Evolutionary conservation across 2,113 vertebrate species (phyloP), one percentile per base, ranked within the genome.

Genomic region (Phrynocephalus versicolor): DNA sequence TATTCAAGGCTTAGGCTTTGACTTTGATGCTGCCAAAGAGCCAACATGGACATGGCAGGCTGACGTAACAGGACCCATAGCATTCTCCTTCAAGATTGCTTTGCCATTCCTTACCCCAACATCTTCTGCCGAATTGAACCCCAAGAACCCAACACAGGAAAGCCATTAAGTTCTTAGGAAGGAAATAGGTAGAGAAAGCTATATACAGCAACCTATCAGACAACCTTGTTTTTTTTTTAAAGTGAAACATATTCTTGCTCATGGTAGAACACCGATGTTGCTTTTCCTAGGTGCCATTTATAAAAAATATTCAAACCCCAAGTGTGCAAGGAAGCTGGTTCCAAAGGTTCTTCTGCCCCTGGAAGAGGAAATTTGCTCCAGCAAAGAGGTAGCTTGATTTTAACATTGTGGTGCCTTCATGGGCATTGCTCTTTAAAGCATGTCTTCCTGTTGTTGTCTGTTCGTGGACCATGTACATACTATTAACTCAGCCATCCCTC

Each of bases 291-390:
- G 97, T 65, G 85, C 90, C 0, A 85, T 96, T 25, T 97, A 94
- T 80, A 95, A 84, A 86, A 97, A 93, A 13, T 96, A 95, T 81
- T 93, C 96, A 55, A 91, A 88, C 80, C 25, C 87, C 85, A 88
- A 6, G 19, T 18, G 57, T 1, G 0, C 81, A 9, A 92, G 77
- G 79, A 97, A 92, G 58, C n/a, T 23, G 6, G 57, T 91, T 65
- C 86, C 92, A 10, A 89, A 88, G 37, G 60, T 93, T 30, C 79
- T 78, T 3, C 81, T 98, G 73, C 97, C 96, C 30, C 93, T 92
- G 73, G 95, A 96, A 45, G 95, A 98, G 70, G 93, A 94, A 27
- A 74, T 96, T 62, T 97, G 95, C 85, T 98, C 97, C 39, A 97
- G 96, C 86, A 95, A 93, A 92, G 93, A 94, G 96, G 97, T 98